Conservation (phyloP, 2,113 vertebrate genomes). For the Poicephalus meyeri region DNA sequence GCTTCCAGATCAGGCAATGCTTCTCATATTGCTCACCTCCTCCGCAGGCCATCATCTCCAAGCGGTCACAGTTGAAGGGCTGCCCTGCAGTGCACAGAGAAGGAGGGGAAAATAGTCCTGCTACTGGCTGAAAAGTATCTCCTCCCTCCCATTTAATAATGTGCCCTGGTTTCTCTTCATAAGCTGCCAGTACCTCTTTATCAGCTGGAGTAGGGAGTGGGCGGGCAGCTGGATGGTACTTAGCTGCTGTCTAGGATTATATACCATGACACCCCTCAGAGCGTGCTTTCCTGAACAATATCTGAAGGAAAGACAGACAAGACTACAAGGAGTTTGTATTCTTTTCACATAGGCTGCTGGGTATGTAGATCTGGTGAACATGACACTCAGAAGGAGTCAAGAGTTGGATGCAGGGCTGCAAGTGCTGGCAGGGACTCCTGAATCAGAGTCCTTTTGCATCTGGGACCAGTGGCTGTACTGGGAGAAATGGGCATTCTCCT, state of each 20-base stretch:
- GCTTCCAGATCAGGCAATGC: not conserved
- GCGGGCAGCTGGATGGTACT: not conserved
- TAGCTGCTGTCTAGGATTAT: not conserved
- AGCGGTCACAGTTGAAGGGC: not conserved
- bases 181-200: not conserved
- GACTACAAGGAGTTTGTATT: not conserved
- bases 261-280: not conserved
- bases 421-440: not conserved
- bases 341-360: not conserved
- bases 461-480: not conserved
- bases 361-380: not conserved
- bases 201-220: not conserved
- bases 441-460: not conserved
- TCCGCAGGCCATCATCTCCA: not conserved
- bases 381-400: not conserved
- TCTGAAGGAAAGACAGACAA: not conserved
- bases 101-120: not conserved
- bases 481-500: not conserved
- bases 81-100: not conserved
- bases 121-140: not conserved
- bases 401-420: not conserved
- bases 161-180: not conserved
- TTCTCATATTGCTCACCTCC: not conserved
- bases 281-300: not conserved
- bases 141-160: not conserved